phyloP scores from a whole-genome alignment of 2,888 invertebrate species.

The Ormyrus thymus region DNA sequence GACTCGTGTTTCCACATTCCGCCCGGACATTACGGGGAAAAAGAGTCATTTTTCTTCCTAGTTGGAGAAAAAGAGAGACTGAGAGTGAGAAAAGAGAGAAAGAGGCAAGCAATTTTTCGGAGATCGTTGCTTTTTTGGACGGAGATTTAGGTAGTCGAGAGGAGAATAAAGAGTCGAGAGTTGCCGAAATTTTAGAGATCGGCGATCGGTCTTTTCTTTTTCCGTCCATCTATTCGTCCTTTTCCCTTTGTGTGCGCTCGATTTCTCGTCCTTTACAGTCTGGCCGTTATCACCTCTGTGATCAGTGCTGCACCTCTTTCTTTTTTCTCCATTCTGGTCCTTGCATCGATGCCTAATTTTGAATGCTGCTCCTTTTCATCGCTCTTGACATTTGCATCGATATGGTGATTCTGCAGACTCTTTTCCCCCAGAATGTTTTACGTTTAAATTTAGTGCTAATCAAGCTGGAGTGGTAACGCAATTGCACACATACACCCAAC shows the following conservation, averaged over 20 bases:
- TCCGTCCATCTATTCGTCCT: background rate
- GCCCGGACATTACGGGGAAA: constrained; percentile 7
- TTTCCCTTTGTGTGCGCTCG: background rate
- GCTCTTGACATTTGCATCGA: too few relatives aligned
- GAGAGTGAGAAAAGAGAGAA: constrained; percentile 8
- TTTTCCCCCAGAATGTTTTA: too few relatives aligned
- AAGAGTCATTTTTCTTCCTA: constrained; percentile 9
- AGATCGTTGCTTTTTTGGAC: background rate
- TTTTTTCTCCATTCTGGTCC: background rate
- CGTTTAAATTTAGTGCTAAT: too few relatives aligned
- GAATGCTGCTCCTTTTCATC: too few relatives aligned
- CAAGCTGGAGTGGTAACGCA: too few relatives aligned
- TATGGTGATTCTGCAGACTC: too few relatives aligned
- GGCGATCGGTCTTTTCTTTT: background rate
- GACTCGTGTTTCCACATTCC: constrained; percentile 10
- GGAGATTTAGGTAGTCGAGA: background rate
- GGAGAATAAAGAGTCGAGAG: constrained; percentile 30
- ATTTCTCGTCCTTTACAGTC: background rate
- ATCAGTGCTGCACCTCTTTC: background rate
- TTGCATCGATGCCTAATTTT: too few relatives aligned
- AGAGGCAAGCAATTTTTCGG: constrained; percentile 11
- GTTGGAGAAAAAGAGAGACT: constrained; percentile 1
- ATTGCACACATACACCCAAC: too few relatives aligned
- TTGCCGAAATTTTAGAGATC: constrained; percentile 7
- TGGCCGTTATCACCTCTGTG: background rate